These are phyloP conservation scores for Falcunculus frontatus DNA, from an alignment of 2,113 vertebrate genomes.

Conservation along the genomic window DNA sequence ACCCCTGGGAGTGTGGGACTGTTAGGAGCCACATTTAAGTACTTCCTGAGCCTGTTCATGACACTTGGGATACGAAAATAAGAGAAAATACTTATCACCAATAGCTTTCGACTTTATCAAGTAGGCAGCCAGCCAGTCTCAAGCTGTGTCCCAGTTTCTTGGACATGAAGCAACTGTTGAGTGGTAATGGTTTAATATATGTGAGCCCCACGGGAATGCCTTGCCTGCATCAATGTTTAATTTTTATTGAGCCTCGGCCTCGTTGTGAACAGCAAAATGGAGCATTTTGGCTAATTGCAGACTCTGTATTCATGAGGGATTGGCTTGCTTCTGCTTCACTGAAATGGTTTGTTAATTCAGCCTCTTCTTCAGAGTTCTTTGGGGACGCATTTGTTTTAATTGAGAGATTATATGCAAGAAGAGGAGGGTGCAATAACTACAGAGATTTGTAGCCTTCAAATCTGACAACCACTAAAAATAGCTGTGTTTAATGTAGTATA, in stretches of 20 bases:
- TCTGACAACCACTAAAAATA: neutral
- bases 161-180: neutral
- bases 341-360: constrained; percentile 23
- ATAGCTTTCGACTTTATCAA: neutral
- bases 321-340: constrained; percentile 5
- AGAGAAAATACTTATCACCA: neutral
- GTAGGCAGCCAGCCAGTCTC: neutral
- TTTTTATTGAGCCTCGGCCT: neutral
- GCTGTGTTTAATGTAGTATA: neutral
- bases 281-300: neutral
- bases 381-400: constrained; percentile 31
- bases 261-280: neutral
- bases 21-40: neutral
- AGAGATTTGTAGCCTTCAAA: neutral
- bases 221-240: neutral
- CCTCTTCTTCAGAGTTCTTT: constrained; percentile 2
- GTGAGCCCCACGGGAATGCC: neutral
- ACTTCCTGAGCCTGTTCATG: neutral
- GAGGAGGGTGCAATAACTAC: neutral
- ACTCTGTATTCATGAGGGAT: neutral
- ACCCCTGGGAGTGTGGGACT: neutral
- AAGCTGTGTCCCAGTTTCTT: constrained; percentile 46
- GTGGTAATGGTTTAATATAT: constrained; percentile 4
- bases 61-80: neutral
- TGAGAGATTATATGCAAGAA: neutral